phyloP scores from a whole-genome alignment of 2,888 invertebrate species.

The Sepiola atlantica region DNA sequence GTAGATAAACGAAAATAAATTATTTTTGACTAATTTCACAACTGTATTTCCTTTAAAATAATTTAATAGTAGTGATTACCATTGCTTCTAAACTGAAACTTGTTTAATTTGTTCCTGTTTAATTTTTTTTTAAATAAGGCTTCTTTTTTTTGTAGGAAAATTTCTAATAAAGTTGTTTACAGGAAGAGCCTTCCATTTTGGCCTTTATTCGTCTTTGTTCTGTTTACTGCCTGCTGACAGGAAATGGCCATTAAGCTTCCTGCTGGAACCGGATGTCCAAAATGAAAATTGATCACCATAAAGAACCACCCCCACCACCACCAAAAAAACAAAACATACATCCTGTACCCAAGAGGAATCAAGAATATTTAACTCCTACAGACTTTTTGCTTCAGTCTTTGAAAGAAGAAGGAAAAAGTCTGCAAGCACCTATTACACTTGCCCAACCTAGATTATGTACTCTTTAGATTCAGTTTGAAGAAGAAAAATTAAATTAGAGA shows the following conservation, averaged over 20 bases:
- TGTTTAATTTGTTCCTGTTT: too few relatives aligned
- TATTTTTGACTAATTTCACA: too few relatives aligned
- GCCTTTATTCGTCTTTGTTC: neutral
- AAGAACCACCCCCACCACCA: neutral
- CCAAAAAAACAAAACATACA: neutral
- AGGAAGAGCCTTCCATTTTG: neutral
- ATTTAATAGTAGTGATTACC: too few relatives aligned
- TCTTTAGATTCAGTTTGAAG: too few relatives aligned
- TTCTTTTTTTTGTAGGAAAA: neutral
- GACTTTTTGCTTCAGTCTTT: neutral
- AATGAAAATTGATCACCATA: neutral
- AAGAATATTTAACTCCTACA: conserved; percentile 13
- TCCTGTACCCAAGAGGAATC: neutral
- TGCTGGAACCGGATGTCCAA: conserved; percentile 6
- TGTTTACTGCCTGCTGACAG: neutral
- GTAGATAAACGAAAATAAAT: too few relatives aligned
- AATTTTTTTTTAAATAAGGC: too few relatives aligned
- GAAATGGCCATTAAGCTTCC: neutral
- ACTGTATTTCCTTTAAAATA: too few relatives aligned
- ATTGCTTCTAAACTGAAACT: too few relatives aligned
- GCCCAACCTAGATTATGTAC: neutral
- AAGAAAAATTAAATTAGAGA: too few relatives aligned
- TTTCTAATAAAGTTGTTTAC: neutral
- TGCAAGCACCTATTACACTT: neutral
- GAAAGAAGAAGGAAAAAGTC: neutral